A percentile compares a stretch with the other conserved stretches of the same genome.
phyloP scores from a whole-genome alignment of 2,888 invertebrate genomes.

The Dasypogon diadema region DNA sequence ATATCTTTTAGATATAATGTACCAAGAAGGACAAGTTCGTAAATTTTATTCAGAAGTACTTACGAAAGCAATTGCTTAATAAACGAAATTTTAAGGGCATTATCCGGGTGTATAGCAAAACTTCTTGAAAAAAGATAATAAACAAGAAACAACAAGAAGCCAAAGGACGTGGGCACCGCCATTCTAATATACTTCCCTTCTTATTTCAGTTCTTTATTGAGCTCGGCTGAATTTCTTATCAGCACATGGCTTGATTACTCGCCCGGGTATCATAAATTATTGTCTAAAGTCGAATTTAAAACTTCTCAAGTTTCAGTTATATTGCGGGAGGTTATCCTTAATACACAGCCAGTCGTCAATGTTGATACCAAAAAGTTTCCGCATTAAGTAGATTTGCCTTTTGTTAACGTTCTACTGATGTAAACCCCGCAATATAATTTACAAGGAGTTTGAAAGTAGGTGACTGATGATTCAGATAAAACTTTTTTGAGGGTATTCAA shows the following conservation, averaged over 20 bases:
- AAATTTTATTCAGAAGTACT: slow-evolving; percentile 40
- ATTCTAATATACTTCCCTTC: slow-evolving; percentile 23
- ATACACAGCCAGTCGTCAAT: slow-evolving; percentile 34
- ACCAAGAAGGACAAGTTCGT: slow-evolving; percentile 20
- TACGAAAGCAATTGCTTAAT: slow-evolving; percentile 37
- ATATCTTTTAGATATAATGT: slow-evolving; percentile 20
- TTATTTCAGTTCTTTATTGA: slow-evolving; percentile 42
- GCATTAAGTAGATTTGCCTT: slow-evolving; percentile 41
- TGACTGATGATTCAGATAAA: slow-evolving; percentile 31
- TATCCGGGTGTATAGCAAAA: slow-evolving; percentile 23
- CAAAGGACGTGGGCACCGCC: not conserved
- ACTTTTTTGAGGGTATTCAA: not conserved
- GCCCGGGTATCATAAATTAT: slow-evolving; percentile 42
- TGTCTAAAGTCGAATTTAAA: slow-evolving; percentile 44
- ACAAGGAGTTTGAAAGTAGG: slow-evolving; percentile 31
- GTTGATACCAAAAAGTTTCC: slow-evolving; percentile 38
- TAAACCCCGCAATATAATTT: slow-evolving; percentile 40
- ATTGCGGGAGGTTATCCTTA: slow-evolving; percentile 32
- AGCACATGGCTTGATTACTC: slow-evolving; percentile 42
- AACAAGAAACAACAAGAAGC: slow-evolving; percentile 29
- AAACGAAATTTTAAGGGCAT: slow-evolving; percentile 38
- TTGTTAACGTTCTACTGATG: slow-evolving; percentile 30
- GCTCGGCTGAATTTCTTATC: slow-evolving; percentile 40
- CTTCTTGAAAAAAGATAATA: slow-evolving; percentile 33
- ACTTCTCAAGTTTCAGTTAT: slow-evolving; percentile 32